Conservation (phyloP, 2,888 invertebrate species). For the Pristionchus entomophagus region DNA sequence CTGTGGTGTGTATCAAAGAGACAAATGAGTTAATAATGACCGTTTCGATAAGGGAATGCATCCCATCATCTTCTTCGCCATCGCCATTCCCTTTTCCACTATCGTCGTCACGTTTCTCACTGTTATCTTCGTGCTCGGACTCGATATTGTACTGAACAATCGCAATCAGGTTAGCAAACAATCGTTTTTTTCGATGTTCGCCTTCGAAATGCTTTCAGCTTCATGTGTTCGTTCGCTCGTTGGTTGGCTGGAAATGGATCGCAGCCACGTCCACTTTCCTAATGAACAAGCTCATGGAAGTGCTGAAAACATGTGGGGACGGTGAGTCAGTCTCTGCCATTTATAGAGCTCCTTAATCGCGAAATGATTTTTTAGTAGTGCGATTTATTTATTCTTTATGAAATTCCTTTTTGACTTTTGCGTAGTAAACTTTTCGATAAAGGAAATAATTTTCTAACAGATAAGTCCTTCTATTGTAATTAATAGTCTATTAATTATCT, state of each 20-base stretch:
- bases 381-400: neutral
- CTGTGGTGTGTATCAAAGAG: too few relatives aligned
- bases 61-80: slow-evolving; percentile 25
- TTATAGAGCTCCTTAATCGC: neutral
- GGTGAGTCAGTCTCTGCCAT: neutral
- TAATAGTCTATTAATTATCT: neutral
- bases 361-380: neutral
- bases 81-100: neutral
- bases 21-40: too few relatives aligned
- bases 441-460: neutral
- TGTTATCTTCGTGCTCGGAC: neutral
- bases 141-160: slow-evolving; percentile 9
- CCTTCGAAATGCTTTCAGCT: neutral
- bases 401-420: neutral
- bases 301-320: neutral
- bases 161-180: neutral
- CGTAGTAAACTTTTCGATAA: neutral
- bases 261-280: neutral
- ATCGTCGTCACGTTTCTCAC: slow-evolving; percentile 1
- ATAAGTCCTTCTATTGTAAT: neutral
- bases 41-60: neutral
- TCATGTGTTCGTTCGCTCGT: slow-evolving; percentile 12
- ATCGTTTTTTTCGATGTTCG: too few relatives aligned
- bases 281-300: slow-evolving; percentile 33
- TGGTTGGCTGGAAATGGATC: slow-evolving; percentile 15